Percentiles rank a stretch among this genome's conserved stretches.
Conservation (phyloP, 2,797 vertebrate genomes). For the Nyctibius grandis region DNA sequence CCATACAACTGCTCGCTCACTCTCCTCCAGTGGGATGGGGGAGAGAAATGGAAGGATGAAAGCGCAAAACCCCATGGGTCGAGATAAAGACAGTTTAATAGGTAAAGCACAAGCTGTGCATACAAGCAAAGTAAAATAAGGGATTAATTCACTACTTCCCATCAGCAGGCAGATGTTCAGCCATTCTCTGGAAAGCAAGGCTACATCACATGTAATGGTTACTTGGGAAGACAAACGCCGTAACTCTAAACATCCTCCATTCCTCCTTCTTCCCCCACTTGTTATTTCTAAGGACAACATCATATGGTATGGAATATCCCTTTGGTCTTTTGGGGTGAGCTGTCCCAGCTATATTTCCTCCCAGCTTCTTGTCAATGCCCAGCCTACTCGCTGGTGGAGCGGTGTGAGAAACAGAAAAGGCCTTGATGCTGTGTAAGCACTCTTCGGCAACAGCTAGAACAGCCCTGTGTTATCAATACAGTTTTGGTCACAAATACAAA, state of each 20-base stretch:
- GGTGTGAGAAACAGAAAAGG: neutral
- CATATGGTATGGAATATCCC: neutral
- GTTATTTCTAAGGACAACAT: neutral
- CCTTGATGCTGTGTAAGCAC: neutral
- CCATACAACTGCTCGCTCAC: accelerated
- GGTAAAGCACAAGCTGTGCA: neutral
- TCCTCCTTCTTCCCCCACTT: neutral
- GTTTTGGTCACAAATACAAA: neutral
- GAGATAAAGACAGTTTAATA: neutral
- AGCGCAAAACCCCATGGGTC: accelerated
- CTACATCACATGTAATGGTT: accelerated
- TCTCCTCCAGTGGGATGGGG: accelerated
- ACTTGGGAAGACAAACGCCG: neutral
- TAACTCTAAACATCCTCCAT: neutral
- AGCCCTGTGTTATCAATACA: neutral
- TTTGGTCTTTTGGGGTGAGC: neutral
- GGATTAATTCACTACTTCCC: neutral
- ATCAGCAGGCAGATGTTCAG: neutral
- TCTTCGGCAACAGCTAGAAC: neutral
- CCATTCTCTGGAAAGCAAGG: neutral
- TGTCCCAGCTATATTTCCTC: neutral
- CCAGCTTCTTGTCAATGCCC: neutral
- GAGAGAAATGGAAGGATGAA: neutral
- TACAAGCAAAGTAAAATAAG: neutral
- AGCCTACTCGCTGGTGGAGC: accelerated